phyloP scores from a whole-genome alignment of 2,888 invertebrate species.

The Entomobrya proxima region DNA sequence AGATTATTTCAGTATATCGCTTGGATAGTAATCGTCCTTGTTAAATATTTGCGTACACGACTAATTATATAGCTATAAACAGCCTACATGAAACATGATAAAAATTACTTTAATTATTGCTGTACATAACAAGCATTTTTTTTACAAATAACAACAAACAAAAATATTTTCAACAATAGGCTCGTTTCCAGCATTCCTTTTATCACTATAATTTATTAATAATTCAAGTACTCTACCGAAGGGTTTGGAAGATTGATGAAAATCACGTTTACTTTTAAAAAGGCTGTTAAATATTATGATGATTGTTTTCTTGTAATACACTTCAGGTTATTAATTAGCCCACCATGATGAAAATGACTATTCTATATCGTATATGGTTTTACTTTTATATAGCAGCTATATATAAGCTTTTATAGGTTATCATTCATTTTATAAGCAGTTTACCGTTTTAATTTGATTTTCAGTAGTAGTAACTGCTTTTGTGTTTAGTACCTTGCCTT shows the following conservation, averaged over 20 bases:
- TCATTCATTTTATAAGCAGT: not conserved
- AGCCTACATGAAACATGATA: not conserved
- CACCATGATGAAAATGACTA: constrained; percentile 62
- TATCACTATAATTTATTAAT: constrained; percentile 3
- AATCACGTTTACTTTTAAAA: constrained; percentile 65
- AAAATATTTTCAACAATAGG: constrained; percentile 11
- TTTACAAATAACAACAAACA: constrained; percentile 5
- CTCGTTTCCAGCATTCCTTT: not conserved
- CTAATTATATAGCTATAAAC: not conserved
- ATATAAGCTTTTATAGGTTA: not conserved
- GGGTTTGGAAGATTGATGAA: constrained; percentile 60
- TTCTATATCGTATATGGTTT: not conserved
- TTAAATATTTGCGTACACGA: not conserved
- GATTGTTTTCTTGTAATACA: constrained; percentile 67
- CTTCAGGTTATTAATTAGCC: constrained; percentile 64
- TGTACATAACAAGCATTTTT: constrained; percentile 11
- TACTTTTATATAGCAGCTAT: not conserved
- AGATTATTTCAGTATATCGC: not conserved
- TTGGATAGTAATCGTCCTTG: not conserved
- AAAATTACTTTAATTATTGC: constrained; percentile 20
- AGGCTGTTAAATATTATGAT: constrained; percentile 47
- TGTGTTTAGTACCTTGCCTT: not conserved
- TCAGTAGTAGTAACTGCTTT: not conserved
- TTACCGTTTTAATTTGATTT: not conserved
- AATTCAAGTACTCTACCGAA: constrained; percentile 46